These are phyloP conservation scores for Sebastes trivittatus DNA, from an alignment of 2,797 vertebrate species.

Conservation along the genomic window DNA sequence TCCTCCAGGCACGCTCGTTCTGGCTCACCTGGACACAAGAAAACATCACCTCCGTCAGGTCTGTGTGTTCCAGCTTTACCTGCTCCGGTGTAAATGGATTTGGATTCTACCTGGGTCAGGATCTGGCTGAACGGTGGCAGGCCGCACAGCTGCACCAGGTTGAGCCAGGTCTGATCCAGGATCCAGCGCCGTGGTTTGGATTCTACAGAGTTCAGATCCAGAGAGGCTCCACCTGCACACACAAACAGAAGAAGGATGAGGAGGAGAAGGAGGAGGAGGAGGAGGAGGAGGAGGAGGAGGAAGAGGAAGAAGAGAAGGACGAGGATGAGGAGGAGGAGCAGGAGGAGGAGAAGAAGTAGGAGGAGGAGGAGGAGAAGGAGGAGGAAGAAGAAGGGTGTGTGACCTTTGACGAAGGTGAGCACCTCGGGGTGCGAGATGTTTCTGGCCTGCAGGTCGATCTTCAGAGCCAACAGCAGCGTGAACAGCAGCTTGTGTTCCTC, in stretches of 20 bases:
- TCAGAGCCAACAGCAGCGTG: slow-evolving; percentile 86
- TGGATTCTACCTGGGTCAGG: slow-evolving; percentile 65
- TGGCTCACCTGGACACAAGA: slow-evolving; percentile 71
- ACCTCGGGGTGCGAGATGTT: slow-evolving; percentile 86
- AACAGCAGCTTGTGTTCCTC: slow-evolving; percentile 89
- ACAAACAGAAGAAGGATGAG: neutral
- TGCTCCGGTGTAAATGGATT: accelerated
- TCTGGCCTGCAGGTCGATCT: slow-evolving; percentile 85
- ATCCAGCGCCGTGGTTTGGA: slow-evolving; percentile 88
- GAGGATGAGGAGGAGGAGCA: neutral
- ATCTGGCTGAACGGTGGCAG: slow-evolving; percentile 81
- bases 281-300: too few species aligned
- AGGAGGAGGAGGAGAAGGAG: neutral
- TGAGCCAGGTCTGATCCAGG: slow-evolving; percentile 88
- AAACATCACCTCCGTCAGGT: neutral
- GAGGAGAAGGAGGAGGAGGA: neutral
- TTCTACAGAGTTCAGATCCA: slow-evolving; percentile 87
- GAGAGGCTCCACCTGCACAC: slow-evolving; percentile 82
- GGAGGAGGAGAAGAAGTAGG: neutral
- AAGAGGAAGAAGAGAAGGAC: too few species aligned
- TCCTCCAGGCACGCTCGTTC: slow-evolving; percentile 85
- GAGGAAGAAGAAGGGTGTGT: neutral
- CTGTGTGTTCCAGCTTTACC: neutral
- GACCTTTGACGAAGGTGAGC: slow-evolving; percentile 89
- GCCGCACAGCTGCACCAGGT: slow-evolving; percentile 85